phyloP scores from a whole-genome alignment of 2,113 vertebrate species.

The Notarius quadriscutis region DNA sequence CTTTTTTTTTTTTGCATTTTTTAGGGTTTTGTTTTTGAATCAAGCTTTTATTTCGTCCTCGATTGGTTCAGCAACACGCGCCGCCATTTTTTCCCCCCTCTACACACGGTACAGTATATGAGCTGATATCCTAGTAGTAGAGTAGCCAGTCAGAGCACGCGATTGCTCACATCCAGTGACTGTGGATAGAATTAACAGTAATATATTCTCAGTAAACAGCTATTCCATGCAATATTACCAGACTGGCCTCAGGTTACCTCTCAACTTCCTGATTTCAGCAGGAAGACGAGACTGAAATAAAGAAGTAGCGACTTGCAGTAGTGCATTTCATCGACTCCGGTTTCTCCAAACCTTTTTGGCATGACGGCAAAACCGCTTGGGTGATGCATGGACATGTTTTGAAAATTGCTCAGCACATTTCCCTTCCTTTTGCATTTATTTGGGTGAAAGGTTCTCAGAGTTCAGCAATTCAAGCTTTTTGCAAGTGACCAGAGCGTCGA shows the following conservation, averaged over 20 bases:
- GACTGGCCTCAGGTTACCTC: slow-evolving; percentile 1
- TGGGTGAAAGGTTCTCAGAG: background rate
- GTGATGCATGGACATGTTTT: background rate
- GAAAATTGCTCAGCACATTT: background rate
- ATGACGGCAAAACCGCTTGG: background rate
- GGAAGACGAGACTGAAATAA: background rate
- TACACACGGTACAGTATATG: too few species aligned
- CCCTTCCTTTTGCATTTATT: slow-evolving; percentile 23
- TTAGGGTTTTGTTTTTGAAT: too few species aligned
- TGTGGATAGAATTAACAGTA: too few species aligned
- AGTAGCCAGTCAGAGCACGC: too few species aligned
- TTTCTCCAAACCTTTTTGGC: background rate
- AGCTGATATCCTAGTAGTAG: too few species aligned
- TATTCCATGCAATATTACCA: too few species aligned
- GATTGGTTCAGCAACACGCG: too few species aligned
- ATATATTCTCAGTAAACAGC: background rate
- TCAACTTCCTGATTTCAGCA: background rate
- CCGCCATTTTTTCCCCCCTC: too few species aligned
- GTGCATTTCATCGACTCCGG: background rate
- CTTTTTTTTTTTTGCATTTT: too few species aligned
- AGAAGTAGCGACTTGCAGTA: background rate
- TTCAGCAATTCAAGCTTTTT: background rate
- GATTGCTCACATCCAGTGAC: too few species aligned
- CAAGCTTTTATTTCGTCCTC: too few species aligned
- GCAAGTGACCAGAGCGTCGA: background rate